Evolutionary conservation across 2,888 invertebrate species (phyloP).

Genomic region (Phortica okadai): DNA sequence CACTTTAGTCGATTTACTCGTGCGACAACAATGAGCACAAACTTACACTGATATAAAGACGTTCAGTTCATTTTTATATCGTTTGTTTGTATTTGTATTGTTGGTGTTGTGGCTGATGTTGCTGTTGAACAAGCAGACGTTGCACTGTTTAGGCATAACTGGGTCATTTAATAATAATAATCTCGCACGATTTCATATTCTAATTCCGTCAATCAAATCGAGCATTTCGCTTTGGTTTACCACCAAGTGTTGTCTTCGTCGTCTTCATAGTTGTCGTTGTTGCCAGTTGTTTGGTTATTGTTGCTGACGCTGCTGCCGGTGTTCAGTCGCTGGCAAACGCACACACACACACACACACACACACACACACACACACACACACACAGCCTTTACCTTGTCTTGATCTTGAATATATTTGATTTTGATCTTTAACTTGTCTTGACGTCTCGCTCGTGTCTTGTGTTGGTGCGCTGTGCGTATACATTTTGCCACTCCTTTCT

Average conservation of each 20-base stretch:
- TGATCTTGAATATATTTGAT: constrained; percentile 51
- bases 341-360: neutral
- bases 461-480: constrained; percentile 18
- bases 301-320: constrained; percentile 25
- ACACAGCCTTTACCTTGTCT: constrained; percentile 26
- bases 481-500: constrained; percentile 35
- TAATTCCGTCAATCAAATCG: constrained; percentile 70
- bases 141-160: constrained; percentile 55
- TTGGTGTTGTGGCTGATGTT: too few relatives aligned
- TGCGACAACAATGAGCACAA: constrained; percentile 1
- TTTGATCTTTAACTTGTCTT: constrained; percentile 70
- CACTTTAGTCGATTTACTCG: constrained; percentile 58
- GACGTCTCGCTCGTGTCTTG: constrained; percentile 48
- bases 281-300: neutral
- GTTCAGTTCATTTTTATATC: neutral
- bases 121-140: constrained; percentile 27
- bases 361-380: too few relatives aligned
- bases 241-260: constrained; percentile 48
- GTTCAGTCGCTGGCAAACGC: constrained; percentile 12
- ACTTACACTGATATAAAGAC: neutral
- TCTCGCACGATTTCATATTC: constrained; percentile 67
- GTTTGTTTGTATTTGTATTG: neutral
- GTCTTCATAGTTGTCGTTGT: constrained; percentile 11
- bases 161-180: constrained; percentile 70
- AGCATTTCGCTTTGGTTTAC: constrained; percentile 29